Percentiles rank a stretch among this genome's conserved stretches.
Evolutionary conservation across 2,888 invertebrate species (phyloP).

Genomic region (Helicoverpa assulta): DNA sequence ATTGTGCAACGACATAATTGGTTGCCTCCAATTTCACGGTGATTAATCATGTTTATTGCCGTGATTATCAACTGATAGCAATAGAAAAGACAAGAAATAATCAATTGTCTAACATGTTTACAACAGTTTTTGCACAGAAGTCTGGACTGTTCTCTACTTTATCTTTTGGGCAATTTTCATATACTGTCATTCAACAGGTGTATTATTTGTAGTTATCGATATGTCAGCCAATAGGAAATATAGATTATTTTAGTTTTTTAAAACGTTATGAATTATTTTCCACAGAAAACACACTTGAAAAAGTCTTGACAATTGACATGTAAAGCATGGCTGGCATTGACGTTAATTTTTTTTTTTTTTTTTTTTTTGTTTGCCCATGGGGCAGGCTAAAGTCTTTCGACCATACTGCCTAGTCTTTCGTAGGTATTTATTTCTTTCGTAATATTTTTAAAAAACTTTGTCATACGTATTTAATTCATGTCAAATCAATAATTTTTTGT

Average conservation of each 20-base stretch:
- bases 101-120: slow-evolving; percentile 46
- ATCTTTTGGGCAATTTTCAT: neutral
- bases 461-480: no score
- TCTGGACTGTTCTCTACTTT: slow-evolving; percentile 18
- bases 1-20: slow-evolving; percentile 33
- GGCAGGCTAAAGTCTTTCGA: no score
- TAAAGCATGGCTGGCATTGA: no score
- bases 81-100: slow-evolving; percentile 14
- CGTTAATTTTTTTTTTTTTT: no score
- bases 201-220: rapidly evolving
- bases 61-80: slow-evolving; percentile 43
- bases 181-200: slow-evolving; percentile 38
- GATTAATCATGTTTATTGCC: slow-evolving; percentile 19
- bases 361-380: no score
- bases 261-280: neutral
- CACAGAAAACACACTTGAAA: neutral
- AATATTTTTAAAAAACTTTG: no score
- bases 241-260: neutral
- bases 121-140: slow-evolving; percentile 17
- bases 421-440: no score
- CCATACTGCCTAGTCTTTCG: no score
- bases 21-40: slow-evolving; percentile 12
- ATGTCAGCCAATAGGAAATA: slow-evolving; percentile 27
- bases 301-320: no score
- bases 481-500: no score